A percentile compares a stretch with the other conserved stretches of the same genome.
Evolutionary conservation across 2,113 vertebrate genomes (phyloP).

Genomic region (Atractosteus spatula): DNA sequence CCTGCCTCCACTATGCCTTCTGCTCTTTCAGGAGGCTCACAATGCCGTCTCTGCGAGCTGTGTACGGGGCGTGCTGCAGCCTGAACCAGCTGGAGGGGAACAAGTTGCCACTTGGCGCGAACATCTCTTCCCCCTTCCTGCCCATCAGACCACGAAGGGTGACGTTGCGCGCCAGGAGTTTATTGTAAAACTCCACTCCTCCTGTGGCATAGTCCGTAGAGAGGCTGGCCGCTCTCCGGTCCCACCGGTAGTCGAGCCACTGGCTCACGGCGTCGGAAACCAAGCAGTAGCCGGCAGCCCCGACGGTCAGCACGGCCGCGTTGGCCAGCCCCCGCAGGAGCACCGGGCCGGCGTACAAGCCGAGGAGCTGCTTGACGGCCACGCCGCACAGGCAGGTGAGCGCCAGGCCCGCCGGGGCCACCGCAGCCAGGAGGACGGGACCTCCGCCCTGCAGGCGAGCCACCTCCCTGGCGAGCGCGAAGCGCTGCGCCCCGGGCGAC

Average conservation of each 20-base stretch:
- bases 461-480: slow-evolving; percentile 82
- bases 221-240: slow-evolving; percentile 68
- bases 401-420: slow-evolving; percentile 74
- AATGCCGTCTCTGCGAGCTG: slow-evolving; percentile 75
- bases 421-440: slow-evolving; percentile 61
- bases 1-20: slow-evolving; percentile 34
- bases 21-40: slow-evolving; percentile 62
- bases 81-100: slow-evolving; percentile 75
- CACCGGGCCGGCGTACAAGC: slow-evolving; percentile 61
- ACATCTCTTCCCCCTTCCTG: slow-evolving; percentile 70
- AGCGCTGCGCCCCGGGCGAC: slow-evolving; percentile 79
- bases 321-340: slow-evolving; percentile 68
- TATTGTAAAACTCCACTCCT: slow-evolving; percentile 90
- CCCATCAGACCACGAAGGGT: slow-evolving; percentile 80
- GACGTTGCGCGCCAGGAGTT: slow-evolving; percentile 78
- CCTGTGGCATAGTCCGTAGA: slow-evolving; percentile 76
- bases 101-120: slow-evolving; percentile 80
- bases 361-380: slow-evolving; percentile 72
- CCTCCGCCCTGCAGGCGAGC: slow-evolving; percentile 63
- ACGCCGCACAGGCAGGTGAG: slow-evolving; percentile 71
- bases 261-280: slow-evolving; percentile 67
- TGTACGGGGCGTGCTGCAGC: slow-evolving; percentile 82
- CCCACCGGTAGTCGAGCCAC: slow-evolving; percentile 75
- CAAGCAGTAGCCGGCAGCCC: slow-evolving; percentile 70
- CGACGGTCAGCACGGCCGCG: slow-evolving; percentile 51